phyloP scores from a whole-genome alignment of 2,113 vertebrate species.

The Neoarius graeffei region DNA sequence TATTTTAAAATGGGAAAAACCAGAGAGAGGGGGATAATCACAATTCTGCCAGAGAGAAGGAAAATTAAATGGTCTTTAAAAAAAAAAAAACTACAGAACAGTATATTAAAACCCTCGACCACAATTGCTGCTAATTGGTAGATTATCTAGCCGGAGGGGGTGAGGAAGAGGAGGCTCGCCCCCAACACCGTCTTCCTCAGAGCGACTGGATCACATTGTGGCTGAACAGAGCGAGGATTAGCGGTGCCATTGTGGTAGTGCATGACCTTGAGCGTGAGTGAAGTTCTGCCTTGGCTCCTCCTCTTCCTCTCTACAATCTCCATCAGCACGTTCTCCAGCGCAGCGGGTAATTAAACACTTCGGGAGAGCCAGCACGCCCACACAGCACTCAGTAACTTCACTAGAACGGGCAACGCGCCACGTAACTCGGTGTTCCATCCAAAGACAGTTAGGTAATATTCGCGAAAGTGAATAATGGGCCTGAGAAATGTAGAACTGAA shows the following conservation, averaged over 20 bases:
- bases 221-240: conserved; percentile 72
- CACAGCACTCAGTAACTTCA: conserved; percentile 48
- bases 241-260: conserved; percentile 72
- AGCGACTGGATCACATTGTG: conserved; percentile 68
- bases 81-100: conserved; percentile 68
- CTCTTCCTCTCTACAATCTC: conserved; percentile 43
- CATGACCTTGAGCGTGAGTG: conserved; percentile 74
- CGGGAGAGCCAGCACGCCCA: conserved; percentile 61
- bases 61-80: conserved; percentile 77
- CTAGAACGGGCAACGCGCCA: not conserved
- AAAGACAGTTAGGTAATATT: conserved; percentile 12
- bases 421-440: not conserved
- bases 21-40: conserved; percentile 74
- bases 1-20: conserved; percentile 77
- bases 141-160: conserved; percentile 75
- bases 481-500: not conserved
- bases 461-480: not conserved
- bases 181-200: conserved; percentile 60
- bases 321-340: conserved; percentile 67
- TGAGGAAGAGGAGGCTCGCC: conserved; percentile 66
- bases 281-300: conserved; percentile 63
- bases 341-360: conserved; percentile 65
- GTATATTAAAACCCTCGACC: conserved; percentile 73
- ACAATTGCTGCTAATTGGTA: conserved; percentile 82
- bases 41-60: conserved; percentile 69